Base-by-base conservation (phyloP, 2,113 vertebrate species). In the Cisticola juncidis region DNA sequence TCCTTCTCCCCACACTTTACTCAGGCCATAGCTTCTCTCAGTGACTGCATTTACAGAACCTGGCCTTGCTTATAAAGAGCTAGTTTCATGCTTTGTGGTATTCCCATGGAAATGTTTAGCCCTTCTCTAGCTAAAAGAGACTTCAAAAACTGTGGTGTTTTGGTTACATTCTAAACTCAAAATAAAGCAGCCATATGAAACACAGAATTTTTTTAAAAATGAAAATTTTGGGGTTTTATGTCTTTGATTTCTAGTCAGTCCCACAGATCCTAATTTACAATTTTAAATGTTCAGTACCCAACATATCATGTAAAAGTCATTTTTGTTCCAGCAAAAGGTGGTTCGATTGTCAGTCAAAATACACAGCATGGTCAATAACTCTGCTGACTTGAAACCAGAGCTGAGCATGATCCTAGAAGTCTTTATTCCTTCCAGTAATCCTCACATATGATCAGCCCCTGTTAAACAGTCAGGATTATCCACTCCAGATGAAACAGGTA, bases 241-340 rank as follows among this genome's bases (percentile, higher is more conserved):
- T 4, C 15, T 6, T 5, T 65, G 48, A 48, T 81, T 93, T 87
- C n/a, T 80, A 71, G 19, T 53, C 28, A 60, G 17, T 51, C 14
- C 53, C n/a, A 73, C 5, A 2, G n/a, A 42, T 47, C 13, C 36
- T 15, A 15, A 66, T 42, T 70, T 28, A 66, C 2, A 19, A 2
- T 22, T 88, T 72, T 80, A 65, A 65, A 62, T 31, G 14, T 54
- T 61, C 1, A 1, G 35, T 61, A 33, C 2, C 1, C 4, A 57
- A 2, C 5, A 58, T 14, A 78, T 3, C 26, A n/a, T 0, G 1
- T 18, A 71, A 51, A 62, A 92, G 16, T 38, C 0, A 23, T 53
- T 84, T 74, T 86, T 78, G 16, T 23, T 68, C 20, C 15, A 45
- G 38, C 4, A 81, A 68, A 92, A n/a, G 1, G 5, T 69, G 15